Base-by-base conservation (phyloP, 2,113 vertebrate genomes). In the Oreochromis niloticus region DNA sequence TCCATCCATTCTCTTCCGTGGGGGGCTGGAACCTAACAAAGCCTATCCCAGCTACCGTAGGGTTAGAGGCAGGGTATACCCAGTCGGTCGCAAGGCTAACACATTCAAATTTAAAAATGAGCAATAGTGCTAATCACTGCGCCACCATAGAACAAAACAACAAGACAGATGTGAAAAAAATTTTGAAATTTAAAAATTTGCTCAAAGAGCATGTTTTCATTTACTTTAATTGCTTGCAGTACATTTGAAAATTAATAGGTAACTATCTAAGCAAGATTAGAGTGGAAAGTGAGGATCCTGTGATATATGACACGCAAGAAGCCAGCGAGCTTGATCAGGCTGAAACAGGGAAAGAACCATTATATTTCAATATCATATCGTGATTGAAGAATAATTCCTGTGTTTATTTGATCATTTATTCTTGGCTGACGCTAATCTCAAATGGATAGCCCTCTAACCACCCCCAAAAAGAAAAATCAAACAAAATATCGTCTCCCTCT, bases 61-160 rank as follows among this genome's bases (percentile, higher is more conserved):
- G 17, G 3, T 19, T 9, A 63, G 11, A 55, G 6, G n/a, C n/a
- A 12, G 54, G 54, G n/a, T 24, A 55, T 0, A 12, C 54, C 5
- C 10, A 55, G 10, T 55, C n/a, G 0, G n/a, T 55, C n/a, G 6
- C 1, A 12, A 24, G 54, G 54, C n/a, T 55, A 55, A 55, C 5
- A 24, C n/a, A 2, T 1, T 54, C 19, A 55, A 55, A 55, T 12
- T 6, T 2, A 55, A 0, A 24, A 24, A 24, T 55, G 24, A 55
- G 52, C 5, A 55, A 55, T 22, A 55, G 10, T 55, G 5, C n/a
- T 55, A 55, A 24, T 24, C 0, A 55, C 54, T 24, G 10, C n/a
- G 0, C n/a, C 54, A 55, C n/a, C n/a, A n/a, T 24, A 24, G 22
- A 17, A 63, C 9, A 63, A 36, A 36, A 7, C 0, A 19, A 36